Conservation (phyloP, 2,797 vertebrate genomes). For the Sparus aurata region DNA sequence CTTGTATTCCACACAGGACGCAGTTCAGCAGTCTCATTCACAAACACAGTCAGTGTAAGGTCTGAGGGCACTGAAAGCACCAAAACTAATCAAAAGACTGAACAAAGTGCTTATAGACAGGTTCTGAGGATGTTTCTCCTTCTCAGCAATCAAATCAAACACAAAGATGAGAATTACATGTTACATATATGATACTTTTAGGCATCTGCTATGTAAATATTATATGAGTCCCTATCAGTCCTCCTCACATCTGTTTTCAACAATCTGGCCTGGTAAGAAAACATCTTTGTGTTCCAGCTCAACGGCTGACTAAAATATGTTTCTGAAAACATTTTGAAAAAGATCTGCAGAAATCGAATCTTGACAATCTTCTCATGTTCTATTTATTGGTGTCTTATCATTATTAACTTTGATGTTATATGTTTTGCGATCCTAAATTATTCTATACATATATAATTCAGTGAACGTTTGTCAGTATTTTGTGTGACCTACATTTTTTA, state of each 20-base stretch:
- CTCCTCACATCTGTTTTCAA: too few species aligned
- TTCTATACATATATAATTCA: not conserved
- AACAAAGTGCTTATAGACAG: not conserved
- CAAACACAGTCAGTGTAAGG: slow-evolving; percentile 73
- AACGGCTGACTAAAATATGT: too few species aligned
- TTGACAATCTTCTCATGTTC: not conserved
- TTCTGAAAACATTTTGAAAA: too few species aligned
- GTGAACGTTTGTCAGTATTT: not conserved
- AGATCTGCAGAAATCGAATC: too few species aligned
- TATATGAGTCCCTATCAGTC: too few species aligned
- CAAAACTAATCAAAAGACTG: slow-evolving; percentile 15
- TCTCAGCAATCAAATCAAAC: not conserved
- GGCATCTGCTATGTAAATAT: too few species aligned
- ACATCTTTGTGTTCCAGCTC: too few species aligned
- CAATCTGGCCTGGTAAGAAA: too few species aligned
- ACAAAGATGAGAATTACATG: not conserved
- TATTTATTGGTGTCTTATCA: not conserved
- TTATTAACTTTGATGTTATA: not conserved
- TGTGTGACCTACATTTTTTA: not conserved
- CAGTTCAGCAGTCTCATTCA: slow-evolving; percentile 75
- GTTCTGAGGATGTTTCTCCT: not conserved
- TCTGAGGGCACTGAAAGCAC: slow-evolving; percentile 38
- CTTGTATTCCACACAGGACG: slow-evolving; percentile 68
- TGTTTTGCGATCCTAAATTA: not conserved
- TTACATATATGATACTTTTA: too few species aligned